Base-by-base conservation (phyloP, 2,113 vertebrate species). In the Cyanocitta stelleri region DNA sequence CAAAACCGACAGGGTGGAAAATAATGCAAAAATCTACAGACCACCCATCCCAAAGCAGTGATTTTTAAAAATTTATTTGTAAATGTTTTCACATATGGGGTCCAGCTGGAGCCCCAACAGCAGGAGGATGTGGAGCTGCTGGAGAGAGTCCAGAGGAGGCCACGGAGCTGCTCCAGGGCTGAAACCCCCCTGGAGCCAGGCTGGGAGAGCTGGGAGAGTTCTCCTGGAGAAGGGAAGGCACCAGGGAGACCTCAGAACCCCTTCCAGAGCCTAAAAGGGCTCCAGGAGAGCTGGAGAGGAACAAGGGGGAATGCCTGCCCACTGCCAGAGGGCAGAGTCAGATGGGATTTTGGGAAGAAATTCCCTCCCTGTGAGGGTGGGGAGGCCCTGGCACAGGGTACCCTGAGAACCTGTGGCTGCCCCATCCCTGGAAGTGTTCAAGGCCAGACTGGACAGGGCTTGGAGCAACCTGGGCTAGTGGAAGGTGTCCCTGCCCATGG, bases 11-110 rank as follows among this genome's bases (percentile, higher is more conserved):
- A 9, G 27, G 15, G 22, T 8, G 9, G 63, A 15, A 63, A 43
- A 69, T 2, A n/a, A 17, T 1, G 7, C 44, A 4, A 3, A 9
- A 12, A 11, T 2, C 58, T 59, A 11, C 22, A 16, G 22, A 23
- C 56, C 22, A 33, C n/a, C 56, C n/a, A 59, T 24, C 14, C n/a
- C n/a, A 59, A 59, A 59, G n/a, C 56, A 59, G n/a, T 59, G 56
- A 59, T 16, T 59, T 35, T 58, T 35, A 16, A 4, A 24, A 58
- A 59, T 24, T 35, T 35, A 16, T 35, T n/a, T 59, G n/a, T 35
- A 59, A 35, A 59, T 3, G 1, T 58, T 58, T 35, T 21, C 33
- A 35, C n/a, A 35, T 35, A 16, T 24, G 56, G 22, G n/a, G 15
- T 35, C 56, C 22, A 35, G 56, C 56, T 35, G 56, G 56, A 59